Evolutionary conservation across 2,888 invertebrate genomes (phyloP).

Genomic region (Deilephila porcellus): DNA sequence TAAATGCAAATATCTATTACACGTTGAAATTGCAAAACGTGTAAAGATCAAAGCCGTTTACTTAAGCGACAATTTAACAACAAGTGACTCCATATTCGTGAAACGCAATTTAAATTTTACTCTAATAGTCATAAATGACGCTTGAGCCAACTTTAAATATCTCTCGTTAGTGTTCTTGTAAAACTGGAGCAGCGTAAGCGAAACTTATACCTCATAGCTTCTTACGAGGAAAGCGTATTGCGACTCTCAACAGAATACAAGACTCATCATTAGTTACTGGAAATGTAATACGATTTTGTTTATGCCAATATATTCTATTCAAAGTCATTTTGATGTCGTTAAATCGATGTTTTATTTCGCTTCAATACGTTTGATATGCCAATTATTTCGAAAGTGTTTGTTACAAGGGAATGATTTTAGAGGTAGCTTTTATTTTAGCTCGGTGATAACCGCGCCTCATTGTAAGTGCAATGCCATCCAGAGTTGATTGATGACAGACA

Average conservation of each 20-base stretch:
- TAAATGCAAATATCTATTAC: background rate
- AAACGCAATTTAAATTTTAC: constrained; percentile 2
- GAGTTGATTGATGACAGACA: no score
- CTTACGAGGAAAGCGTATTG: background rate
- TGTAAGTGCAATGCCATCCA: no score
- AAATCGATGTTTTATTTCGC: no score
- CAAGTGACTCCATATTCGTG: background rate
- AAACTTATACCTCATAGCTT: background rate
- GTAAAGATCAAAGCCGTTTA: constrained; percentile 11
- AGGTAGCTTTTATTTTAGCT: no score
- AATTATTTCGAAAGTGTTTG: no score
- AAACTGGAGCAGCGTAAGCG: background rate
- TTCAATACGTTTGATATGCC: no score
- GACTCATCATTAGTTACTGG: no score
- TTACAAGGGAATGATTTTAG: no score
- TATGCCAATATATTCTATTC: no score
- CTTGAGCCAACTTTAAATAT: constrained; percentile 13
- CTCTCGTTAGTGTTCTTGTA: constrained; percentile 12
- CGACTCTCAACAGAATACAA: background rate
- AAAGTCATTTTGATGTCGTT: no score
- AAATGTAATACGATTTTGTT: no score
- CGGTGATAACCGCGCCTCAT: no score
- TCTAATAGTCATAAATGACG: constrained; percentile 32
- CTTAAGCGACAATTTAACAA: background rate
- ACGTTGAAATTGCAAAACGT: background rate